phyloP scores from a whole-genome alignment of 1,140 invertebrate species.

The Temnothorax nylanderi region DNA sequence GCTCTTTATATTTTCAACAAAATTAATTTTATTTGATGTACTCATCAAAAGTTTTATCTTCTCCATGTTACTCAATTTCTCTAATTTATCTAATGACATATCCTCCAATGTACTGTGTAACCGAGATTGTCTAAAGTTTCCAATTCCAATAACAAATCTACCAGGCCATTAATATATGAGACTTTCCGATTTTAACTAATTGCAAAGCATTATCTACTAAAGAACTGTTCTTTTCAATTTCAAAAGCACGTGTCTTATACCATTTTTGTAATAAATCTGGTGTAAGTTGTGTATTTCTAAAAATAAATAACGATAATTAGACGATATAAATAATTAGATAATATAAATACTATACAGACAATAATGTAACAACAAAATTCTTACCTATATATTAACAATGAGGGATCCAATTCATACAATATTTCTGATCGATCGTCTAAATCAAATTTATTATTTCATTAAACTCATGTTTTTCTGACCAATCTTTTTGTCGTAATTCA shows the following conservation, averaged over 20 bases:
- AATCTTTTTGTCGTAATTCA: conserved; percentile 87
- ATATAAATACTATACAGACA: not conserved
- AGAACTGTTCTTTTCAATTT: conserved; percentile 90
- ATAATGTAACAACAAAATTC: not conserved
- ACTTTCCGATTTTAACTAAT: conserved; percentile 89
- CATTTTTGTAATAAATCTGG: conserved; percentile 87
- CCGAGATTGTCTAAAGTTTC: conserved; percentile 90
- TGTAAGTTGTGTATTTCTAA: conserved; percentile 79
- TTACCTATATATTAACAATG: conserved; percentile 72
- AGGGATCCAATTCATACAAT: conserved; percentile 80
- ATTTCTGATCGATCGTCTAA: conserved; percentile 75
- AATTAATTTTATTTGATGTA: conserved; percentile 86
- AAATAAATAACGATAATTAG: conserved; percentile 41
- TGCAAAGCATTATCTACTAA: conserved; percentile 90
- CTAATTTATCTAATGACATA: conserved; percentile 87
- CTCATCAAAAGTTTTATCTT: conserved; percentile 90
- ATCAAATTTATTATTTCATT: conserved; percentile 79
- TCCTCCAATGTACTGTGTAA: conserved; percentile 90
- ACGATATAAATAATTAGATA: not conserved
- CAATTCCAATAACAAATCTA: conserved; percentile 88
- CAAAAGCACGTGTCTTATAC: conserved; percentile 89
- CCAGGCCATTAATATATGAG: conserved; percentile 88
- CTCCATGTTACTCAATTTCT: conserved; percentile 88
- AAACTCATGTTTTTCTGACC: conserved; percentile 88
- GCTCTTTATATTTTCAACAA: conserved; percentile 87